phyloP scores from a whole-genome alignment of 1,140 invertebrate genomes.

The Varroa destructor region DNA sequence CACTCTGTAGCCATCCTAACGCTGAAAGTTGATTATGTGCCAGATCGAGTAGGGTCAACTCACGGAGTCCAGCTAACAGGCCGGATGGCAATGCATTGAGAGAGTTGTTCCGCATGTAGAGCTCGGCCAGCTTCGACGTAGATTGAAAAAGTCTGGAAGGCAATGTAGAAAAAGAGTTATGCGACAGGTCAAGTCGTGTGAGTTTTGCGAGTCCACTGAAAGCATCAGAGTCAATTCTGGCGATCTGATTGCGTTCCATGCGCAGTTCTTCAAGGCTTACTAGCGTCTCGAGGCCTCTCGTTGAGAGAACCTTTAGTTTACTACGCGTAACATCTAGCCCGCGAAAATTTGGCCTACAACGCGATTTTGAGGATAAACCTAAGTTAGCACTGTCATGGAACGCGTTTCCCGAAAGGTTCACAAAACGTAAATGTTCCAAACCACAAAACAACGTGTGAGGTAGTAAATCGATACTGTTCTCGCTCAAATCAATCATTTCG shows the following conservation, averaged over 20 bases:
- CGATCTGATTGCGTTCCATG: slow-evolving; percentile 60
- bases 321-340: slow-evolving; percentile 63
- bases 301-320: slow-evolving; percentile 58
- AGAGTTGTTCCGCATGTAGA: slow-evolving; percentile 72
- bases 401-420: slow-evolving; percentile 52
- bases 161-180: slow-evolving; percentile 63
- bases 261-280: slow-evolving; percentile 58
- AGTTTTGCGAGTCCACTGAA: slow-evolving; percentile 53
- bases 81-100: slow-evolving; percentile 59
- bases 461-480: slow-evolving; percentile 64
- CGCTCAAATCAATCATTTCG: slow-evolving; percentile 55
- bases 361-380: slow-evolving; percentile 47
- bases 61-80: slow-evolving; percentile 59
- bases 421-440: slow-evolving; percentile 39
- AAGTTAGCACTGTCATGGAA: slow-evolving; percentile 56
- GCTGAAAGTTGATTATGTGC: slow-evolving; percentile 69
- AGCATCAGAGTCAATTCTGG: slow-evolving; percentile 55
- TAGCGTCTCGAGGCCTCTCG: slow-evolving; percentile 58
- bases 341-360: slow-evolving; percentile 41
- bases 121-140: slow-evolving; percentile 59
- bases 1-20: slow-evolving; percentile 60
- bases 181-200: slow-evolving; percentile 58
- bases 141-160: slow-evolving; percentile 67
- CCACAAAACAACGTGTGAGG: slow-evolving; percentile 60
- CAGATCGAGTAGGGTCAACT: slow-evolving; percentile 67